Conservation (phyloP, 2,113 vertebrate genomes). For the Stictonetta naevosa region DNA sequence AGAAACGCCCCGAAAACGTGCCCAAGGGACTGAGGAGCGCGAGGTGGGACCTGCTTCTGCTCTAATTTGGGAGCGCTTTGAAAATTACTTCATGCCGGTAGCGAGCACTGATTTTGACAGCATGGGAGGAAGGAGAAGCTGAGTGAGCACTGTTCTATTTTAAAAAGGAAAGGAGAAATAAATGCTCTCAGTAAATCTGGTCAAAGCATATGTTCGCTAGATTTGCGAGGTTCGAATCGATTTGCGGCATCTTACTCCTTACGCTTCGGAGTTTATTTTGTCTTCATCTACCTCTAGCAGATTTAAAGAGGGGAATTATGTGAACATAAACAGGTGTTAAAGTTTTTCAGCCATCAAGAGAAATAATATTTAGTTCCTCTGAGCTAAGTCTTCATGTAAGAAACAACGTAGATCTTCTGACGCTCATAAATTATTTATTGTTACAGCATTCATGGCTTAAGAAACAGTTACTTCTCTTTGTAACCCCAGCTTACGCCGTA, state of each 20-base stretch:
- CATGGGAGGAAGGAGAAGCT: background rate
- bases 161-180: conserved; percentile 24
- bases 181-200: conserved; percentile 16
- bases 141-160: conserved; percentile 20
- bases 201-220: conserved; percentile 18
- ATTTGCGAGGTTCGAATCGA: conserved; percentile 18
- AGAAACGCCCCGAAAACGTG: background rate
- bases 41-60: background rate
- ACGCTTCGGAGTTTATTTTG: background rate
- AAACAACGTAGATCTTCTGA: conserved; percentile 1
- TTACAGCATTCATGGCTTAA: background rate
- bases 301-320: background rate
- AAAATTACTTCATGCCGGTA: background rate
- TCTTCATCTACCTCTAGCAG: conserved; percentile 42
- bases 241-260: conserved; percentile 35
- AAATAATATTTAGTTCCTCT: background rate
- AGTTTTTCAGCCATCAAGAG: background rate
- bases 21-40: background rate
- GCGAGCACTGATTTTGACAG: conserved; percentile 2
- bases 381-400: background rate
- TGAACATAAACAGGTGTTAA: background rate
- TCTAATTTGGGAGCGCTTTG: background rate
- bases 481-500: background rate
- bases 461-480: background rate
- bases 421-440: conserved; percentile 27